These are phyloP conservation scores for Strigamia crassipes DNA, from an alignment of 2,888 invertebrate species.

Conservation along the genomic window DNA sequence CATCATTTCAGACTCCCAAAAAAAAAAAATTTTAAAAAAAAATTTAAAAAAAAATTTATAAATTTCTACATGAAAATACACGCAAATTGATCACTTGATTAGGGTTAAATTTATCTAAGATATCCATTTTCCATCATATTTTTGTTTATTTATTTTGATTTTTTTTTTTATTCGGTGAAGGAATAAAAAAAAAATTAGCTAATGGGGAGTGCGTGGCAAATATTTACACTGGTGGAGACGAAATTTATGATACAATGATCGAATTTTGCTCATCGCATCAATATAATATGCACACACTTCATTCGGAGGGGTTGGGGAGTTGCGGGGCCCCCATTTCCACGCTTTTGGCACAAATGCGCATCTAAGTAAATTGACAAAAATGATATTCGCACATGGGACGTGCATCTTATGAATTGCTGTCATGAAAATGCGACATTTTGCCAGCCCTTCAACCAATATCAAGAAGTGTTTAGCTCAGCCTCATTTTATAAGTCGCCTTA, in stretches of 20 bases:
- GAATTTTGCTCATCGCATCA: conserved; percentile 27
- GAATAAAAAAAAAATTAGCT: neutral
- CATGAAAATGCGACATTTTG: conserved; percentile 28
- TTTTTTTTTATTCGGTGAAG: neutral
- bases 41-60: neutral
- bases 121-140: too few relatives aligned
- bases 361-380: conserved; percentile 36
- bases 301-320: neutral
- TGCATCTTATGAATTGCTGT: conserved; percentile 32
- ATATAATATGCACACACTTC: conserved; percentile 13
- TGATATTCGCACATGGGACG: conserved; percentile 31
- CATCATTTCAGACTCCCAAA: neutral
- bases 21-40: neutral
- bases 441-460: conserved; percentile 30
- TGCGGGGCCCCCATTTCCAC: neutral
- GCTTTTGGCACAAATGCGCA: conserved; percentile 8
- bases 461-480: conserved; percentile 27
- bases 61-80: neutral
- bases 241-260: conserved; percentile 29
- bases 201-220: conserved; percentile 13
- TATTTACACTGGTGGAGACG: neutral
- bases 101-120: neutral
- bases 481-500: neutral
- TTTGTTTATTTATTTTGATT: neutral
- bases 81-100: neutral